Evolutionary conservation across 2,797 vertebrate genomes (phyloP), one percentile per base, ranked within the genome.

Genomic region (Mus spretus): DNA sequence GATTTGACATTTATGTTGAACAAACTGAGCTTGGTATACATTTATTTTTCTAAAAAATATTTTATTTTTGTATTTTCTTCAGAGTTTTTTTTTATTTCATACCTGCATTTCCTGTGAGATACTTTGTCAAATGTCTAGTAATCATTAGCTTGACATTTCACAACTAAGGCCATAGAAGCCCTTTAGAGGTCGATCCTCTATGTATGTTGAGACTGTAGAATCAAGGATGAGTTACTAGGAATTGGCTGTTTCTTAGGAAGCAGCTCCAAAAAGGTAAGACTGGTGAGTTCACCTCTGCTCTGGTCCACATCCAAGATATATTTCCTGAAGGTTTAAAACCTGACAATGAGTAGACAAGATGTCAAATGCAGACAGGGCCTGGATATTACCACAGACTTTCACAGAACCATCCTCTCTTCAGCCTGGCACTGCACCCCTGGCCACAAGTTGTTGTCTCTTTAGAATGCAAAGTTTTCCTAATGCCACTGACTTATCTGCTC

Each of bases 61-160:
- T 91, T 53, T 28, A 65, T 87, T 74, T 93, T 79, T 31, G 13
- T 15, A 77, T 88, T 87, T 72, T 75, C 61, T n/a, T 89, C 67
- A 70, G 31, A 61, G 31, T 44, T 79, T 47, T 15, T 65, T n/a
- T 67, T n/a, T n/a, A 81, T 59, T 70, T 15, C 34, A 9, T 11
- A 82, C 77, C 22, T 63, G 0, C 78, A 34, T 86, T 91, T 92
- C 28, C 44, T 17, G 47, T 85, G 74, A 67, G 14, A 84, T 24
- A 13, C 0, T 89, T 84, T 85, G 37, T 94, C 20, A 55, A 44
- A 79, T 72, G 31, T 65, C 65, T 83, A 37, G 44, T 24, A 19
- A 34, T 55, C 14, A 20, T 40, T 81, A 80, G 11, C 20, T 47
- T 81, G 31, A 40, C 85, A 0, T 86, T 37, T 74, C 65, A 81